These are phyloP conservation scores for Hirtodrosophila cameraria DNA, from an alignment of 2,888 invertebrate species.

Conservation along the genomic window DNA sequence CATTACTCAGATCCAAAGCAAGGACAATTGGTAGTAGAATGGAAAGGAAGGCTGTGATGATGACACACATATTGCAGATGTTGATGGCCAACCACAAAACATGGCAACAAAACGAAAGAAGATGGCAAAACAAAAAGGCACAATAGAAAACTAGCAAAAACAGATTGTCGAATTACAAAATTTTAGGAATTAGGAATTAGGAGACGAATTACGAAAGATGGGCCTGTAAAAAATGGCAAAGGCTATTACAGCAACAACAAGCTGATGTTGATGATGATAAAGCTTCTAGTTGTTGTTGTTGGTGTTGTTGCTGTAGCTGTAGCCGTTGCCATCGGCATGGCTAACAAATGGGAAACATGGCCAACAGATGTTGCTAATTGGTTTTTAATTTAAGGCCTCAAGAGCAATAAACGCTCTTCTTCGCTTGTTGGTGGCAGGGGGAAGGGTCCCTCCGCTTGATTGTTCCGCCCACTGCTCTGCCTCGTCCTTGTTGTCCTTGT, in stretches of 20 bases:
- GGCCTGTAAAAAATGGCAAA: neutral
- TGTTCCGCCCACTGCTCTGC: neutral
- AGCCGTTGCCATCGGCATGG: slow-evolving; percentile 17
- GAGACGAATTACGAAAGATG: slow-evolving; percentile 57
- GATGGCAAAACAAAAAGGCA: slow-evolving; percentile 30
- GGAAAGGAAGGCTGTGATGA: slow-evolving; percentile 9
- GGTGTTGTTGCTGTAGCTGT: slow-evolving; percentile 13
- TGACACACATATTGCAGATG: slow-evolving; percentile 50
- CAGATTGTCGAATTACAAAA: slow-evolving; percentile 58
- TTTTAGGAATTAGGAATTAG: slow-evolving; percentile 57
- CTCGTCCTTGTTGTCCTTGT: slow-evolving; percentile 24
- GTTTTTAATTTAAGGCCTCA: slow-evolving; percentile 68
- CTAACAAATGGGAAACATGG: slow-evolving; percentile 56
- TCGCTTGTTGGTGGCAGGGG: slow-evolving; percentile 27
- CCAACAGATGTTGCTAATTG: slow-evolving; percentile 67
- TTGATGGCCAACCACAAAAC: slow-evolving; percentile 34
- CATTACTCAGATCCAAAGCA: slow-evolving; percentile 18
- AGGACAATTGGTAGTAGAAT: too few relatives aligned
- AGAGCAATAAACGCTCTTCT: slow-evolving; percentile 56
- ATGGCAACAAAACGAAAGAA: slow-evolving; percentile 41
- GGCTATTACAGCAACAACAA: slow-evolving; percentile 5
- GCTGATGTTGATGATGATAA: slow-evolving; percentile 27
- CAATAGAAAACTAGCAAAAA: slow-evolving; percentile 40
- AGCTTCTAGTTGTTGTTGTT: too few relatives aligned
- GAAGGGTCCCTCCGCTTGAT: slow-evolving; percentile 16